These are phyloP conservation scores for Linyphia triangularis DNA, from an alignment of 2,888 invertebrate species.

Conservation along the genomic window DNA sequence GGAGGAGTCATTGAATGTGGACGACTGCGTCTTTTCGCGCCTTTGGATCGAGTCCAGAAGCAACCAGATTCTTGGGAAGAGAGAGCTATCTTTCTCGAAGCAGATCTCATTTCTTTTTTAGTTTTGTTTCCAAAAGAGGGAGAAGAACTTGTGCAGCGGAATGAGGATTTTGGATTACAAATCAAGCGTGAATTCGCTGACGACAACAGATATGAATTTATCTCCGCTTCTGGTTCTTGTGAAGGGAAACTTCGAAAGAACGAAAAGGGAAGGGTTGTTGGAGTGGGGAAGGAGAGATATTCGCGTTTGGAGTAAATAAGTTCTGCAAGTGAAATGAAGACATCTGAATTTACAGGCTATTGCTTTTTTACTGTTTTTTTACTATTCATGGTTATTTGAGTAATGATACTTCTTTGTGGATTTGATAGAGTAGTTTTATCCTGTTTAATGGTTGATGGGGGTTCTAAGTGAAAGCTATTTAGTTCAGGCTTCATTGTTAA, in stretches of 20 bases:
- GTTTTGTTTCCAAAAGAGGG: not conserved
- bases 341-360: conserved; percentile 3
- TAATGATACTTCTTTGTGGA: conserved; percentile 3
- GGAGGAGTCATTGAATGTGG: not conserved
- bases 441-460: not conserved
- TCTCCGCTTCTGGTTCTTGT: not conserved
- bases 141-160: conserved; percentile 1
- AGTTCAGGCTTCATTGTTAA: not conserved
- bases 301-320: not conserved
- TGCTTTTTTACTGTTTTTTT: not conserved
- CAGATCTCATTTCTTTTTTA: not conserved
- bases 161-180: conserved; percentile 27
- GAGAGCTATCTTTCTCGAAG: conserved; percentile 5
- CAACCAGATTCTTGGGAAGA: not conserved
- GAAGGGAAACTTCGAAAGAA: not conserved
- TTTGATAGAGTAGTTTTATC: not conserved
- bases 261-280: not conserved
- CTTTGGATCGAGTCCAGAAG: conserved; percentile 5
- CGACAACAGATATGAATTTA: conserved; percentile 29
- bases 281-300: not conserved
- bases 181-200: conserved; percentile 34
- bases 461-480: not conserved
- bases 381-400: not conserved
- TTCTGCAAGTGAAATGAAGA: not conserved
- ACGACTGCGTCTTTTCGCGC: not conserved